phyloP scores from a whole-genome alignment of 53 echinoderm and acorn worm genomes.

The Antedon mediterranea region DNA sequence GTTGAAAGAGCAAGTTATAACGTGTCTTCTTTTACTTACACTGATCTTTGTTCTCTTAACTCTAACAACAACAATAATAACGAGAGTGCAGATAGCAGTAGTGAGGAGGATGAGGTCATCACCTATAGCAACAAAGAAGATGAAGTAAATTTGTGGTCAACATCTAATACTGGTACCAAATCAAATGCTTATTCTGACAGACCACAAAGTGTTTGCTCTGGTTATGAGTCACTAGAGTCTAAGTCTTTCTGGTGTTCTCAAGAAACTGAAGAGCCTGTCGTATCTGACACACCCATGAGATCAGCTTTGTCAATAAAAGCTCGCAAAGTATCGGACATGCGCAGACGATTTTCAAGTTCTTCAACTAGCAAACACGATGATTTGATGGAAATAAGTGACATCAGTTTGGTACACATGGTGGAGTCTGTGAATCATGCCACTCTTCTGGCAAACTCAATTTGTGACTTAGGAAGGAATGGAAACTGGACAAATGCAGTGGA shows the following conservation, averaged over 20 bases:
- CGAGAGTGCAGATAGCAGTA: not conserved
- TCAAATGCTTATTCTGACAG: not conserved
- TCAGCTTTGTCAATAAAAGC: not conserved
- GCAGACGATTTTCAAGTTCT: not conserved
- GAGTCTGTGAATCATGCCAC: constrained; percentile 89
- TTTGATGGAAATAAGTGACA: constrained; percentile 65
- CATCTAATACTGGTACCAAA: not conserved
- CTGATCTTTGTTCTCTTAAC: not conserved
- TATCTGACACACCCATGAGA: not conserved
- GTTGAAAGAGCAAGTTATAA: not conserved
- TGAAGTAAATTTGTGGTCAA: not conserved
- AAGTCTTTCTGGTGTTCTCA: not conserved
- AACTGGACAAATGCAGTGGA: not conserved
- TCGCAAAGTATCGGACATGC: constrained; percentile 3
- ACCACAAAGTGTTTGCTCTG: not conserved
- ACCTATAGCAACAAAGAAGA: too few species aligned
- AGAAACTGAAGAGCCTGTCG: not conserved
- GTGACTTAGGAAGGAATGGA: not conserved
- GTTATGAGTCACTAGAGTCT: not conserved
- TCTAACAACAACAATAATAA: not conserved
- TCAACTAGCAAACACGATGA: constrained; percentile 31
- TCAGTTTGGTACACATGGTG: constrained; percentile 69
- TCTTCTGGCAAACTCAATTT: constrained; percentile 52
- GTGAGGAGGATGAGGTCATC: not conserved
- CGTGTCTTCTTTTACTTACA: not conserved